These are phyloP conservation scores for Amblyjoppa fuscipennis DNA, from an alignment of 2,888 invertebrate genomes.

Conservation along the genomic window DNA sequence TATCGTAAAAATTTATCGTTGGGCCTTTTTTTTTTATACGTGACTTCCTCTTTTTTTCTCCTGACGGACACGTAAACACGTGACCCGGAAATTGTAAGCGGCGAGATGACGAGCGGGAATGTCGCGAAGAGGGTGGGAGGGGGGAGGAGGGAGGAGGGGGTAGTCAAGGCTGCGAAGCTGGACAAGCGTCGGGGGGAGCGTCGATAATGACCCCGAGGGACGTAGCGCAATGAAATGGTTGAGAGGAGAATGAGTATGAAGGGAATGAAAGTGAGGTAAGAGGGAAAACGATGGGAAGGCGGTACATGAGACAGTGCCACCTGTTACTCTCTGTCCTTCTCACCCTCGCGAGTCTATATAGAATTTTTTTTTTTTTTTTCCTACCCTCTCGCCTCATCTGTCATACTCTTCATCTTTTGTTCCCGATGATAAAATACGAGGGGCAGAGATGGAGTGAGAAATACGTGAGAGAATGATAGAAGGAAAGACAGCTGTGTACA, in stretches of 20 bases:
- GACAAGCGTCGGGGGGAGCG: conserved; percentile 54
- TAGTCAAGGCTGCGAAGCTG: neutral
- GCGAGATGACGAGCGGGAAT: neutral
- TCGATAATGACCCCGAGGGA: conserved; percentile 78
- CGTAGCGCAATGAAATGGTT: conserved; percentile 61
- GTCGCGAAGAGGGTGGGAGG: conserved; percentile 35
- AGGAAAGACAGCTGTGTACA: conserved; percentile 49
- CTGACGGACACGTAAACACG: neutral
- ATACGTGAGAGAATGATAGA: conserved; percentile 32
- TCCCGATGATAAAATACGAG: conserved; percentile 24
- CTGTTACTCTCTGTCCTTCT: conserved; percentile 77
- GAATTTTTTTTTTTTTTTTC: neutral
- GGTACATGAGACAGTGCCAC: conserved; percentile 76
- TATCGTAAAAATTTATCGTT: too few species aligned
- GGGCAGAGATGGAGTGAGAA: conserved; percentile 2
- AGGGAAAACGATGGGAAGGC: neutral
- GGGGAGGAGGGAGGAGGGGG: conserved; percentile 33
- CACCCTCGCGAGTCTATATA: conserved; percentile 41
- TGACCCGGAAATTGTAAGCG: neutral
- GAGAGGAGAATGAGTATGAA: conserved; percentile 37
- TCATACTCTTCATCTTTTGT: conserved; percentile 69
- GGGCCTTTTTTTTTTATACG: too few species aligned
- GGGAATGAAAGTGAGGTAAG: neutral
- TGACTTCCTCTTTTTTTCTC: neutral
- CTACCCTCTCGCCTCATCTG: conserved; percentile 32